Evolutionary conservation across 2,888 invertebrate genomes (phyloP).

Genomic region (Mythimna loreyi): DNA sequence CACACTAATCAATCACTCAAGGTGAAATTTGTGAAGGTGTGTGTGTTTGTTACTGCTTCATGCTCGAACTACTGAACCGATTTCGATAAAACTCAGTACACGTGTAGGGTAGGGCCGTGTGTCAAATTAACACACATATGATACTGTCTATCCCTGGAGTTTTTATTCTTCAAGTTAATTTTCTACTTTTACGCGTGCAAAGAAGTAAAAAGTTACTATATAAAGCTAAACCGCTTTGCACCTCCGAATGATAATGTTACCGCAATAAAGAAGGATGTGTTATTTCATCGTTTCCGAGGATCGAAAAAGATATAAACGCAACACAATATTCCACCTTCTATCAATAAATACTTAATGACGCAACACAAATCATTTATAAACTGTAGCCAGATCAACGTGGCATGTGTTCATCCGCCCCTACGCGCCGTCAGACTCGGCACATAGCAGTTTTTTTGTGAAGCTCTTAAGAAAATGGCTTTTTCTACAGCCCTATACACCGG

Average conservation of each 20-base stretch:
- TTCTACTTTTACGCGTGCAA: too few species aligned
- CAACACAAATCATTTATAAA: conserved; percentile 32
- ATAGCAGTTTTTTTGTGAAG: conserved; percentile 55
- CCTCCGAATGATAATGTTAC: not conserved
- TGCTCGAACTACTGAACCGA: too few species aligned
- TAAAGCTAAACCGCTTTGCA: not conserved
- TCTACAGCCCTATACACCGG: conserved; percentile 61
- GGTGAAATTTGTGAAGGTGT: too few species aligned
- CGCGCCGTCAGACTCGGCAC: conserved; percentile 34
- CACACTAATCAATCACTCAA: too few species aligned
- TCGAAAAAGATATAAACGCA: conserved; percentile 13
- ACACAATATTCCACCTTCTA: not conserved
- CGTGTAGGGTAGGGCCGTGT: too few species aligned
- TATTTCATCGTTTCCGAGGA: conserved; percentile 14
- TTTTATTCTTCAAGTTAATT: too few species aligned
- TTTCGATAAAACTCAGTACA: too few species aligned
- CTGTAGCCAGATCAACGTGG: conserved; percentile 15
- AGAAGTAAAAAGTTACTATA: not conserved
- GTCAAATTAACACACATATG: too few species aligned
- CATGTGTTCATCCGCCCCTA: conserved; percentile 26
- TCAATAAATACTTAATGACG: conserved; percentile 39
- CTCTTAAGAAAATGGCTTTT: conserved; percentile 67
- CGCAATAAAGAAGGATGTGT: not conserved
- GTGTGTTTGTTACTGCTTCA: too few species aligned
- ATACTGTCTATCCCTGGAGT: too few species aligned